A percentile compares a stretch with the other conserved stretches of the same genome.
Conservation (phyloP, 2,113 vertebrate species). For the Oophaga pumilio region DNA sequence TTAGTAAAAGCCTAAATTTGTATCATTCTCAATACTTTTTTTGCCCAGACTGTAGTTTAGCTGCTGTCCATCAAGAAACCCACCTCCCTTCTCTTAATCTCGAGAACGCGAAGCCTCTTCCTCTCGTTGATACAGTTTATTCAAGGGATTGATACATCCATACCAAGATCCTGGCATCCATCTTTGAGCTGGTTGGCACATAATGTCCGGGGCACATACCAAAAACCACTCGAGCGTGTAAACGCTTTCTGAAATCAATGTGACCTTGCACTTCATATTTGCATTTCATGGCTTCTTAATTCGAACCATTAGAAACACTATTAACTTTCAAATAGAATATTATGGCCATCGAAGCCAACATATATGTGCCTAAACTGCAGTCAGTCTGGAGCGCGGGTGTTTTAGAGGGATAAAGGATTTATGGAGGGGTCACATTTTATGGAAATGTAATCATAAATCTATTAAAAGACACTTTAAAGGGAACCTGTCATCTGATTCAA, state of each 20-base stretch:
- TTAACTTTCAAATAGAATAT: not conserved
- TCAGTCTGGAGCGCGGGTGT: not conserved
- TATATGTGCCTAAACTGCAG: not conserved
- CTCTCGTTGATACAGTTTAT: not conserved
- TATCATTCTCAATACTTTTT: no score
- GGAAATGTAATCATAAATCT: not conserved
- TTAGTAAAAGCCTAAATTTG: no score
- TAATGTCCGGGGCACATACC: not conserved
- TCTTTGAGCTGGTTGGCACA: not conserved
- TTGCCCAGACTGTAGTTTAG: not conserved
- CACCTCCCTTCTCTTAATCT: not conserved
- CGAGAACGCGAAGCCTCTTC: no score
- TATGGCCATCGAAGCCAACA: not conserved
- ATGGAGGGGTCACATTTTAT: not conserved
- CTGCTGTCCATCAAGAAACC: not conserved
- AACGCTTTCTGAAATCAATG: not conserved
- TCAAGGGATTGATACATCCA: not conserved
- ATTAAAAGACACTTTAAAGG: not conserved
- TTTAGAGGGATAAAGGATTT: no score
- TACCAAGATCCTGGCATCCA: not conserved
- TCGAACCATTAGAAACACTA: not conserved
- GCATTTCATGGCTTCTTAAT: not conserved
- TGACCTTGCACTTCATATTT: conserved; percentile 7
- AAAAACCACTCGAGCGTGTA: not conserved
- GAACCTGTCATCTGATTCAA: no score